These are phyloP conservation scores for Prorops nasuta DNA, from an alignment of 1,140 invertebrate genomes.

Conservation along the genomic window DNA sequence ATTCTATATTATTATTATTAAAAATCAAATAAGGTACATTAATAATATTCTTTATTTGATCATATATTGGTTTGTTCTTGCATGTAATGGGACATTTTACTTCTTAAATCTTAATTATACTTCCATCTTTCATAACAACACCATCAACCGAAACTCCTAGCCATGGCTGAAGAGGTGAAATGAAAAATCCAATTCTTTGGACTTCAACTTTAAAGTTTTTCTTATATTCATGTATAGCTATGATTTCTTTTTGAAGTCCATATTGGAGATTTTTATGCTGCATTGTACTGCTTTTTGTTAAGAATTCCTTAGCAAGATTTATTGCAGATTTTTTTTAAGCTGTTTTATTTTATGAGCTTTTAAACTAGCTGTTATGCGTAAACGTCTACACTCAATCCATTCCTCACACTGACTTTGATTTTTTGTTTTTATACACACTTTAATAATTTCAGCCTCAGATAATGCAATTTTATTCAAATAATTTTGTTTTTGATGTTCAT, in stretches of 20 bases:
- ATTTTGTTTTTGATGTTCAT: no score
- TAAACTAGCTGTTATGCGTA: slow-evolving; percentile 15
- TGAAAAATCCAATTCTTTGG: slow-evolving; percentile 15
- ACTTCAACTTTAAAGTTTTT: slow-evolving; percentile 12
- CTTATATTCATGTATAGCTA: slow-evolving; percentile 7
- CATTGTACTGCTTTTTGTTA: slow-evolving; percentile 7
- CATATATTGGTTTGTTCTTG: slow-evolving; percentile 18
- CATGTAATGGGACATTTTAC: slow-evolving; percentile 24
- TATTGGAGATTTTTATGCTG: slow-evolving; percentile 15
- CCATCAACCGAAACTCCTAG: slow-evolving; percentile 22
- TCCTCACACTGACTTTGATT: slow-evolving; percentile 16
- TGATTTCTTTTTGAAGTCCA: slow-evolving; percentile 7
- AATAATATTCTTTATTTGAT: slow-evolving; percentile 4
- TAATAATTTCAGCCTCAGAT: slow-evolving; percentile 23
- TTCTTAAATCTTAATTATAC: slow-evolving; percentile 18
- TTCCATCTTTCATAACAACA: slow-evolving; percentile 18
- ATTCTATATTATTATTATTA: background rate
- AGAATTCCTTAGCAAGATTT: slow-evolving; percentile 8
- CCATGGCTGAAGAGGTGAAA: slow-evolving; percentile 16
- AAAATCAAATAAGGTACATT: background rate
- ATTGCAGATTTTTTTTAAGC: slow-evolving; percentile 7
- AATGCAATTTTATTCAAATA: background rate
- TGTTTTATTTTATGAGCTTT: slow-evolving; percentile 23
- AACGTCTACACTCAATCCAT: slow-evolving; percentile 14
- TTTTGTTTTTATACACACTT: slow-evolving; percentile 28